Percentiles rank a stretch among this genome's conserved stretches.
Conservation (phyloP, 2,113 vertebrate species). For the Phyllostomus discolor region DNA sequence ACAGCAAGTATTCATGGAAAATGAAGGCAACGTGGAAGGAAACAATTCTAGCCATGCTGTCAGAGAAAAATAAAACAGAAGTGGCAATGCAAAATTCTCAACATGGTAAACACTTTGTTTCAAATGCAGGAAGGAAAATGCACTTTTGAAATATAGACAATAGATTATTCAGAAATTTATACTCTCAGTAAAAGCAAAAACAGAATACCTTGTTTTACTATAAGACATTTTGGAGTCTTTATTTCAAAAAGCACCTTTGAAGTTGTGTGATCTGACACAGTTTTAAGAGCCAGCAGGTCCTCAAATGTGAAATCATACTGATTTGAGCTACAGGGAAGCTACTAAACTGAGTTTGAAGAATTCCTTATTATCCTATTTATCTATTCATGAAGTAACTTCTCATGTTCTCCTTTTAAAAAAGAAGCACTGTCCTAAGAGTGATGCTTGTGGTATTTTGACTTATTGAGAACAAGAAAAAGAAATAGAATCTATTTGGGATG, state of each 20-base stretch:
- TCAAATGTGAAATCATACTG: not conserved
- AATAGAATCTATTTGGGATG: not conserved
- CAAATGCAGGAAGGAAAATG: not conserved
- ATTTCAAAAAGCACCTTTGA: slow-evolving; percentile 35
- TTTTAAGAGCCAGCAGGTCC: not conserved
- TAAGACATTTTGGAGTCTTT: slow-evolving; percentile 12
- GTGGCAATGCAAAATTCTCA: not conserved
- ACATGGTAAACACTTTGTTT: slow-evolving; percentile 22
- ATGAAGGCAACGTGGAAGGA: not conserved
- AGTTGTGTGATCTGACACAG: not conserved
- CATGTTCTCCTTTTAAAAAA: not conserved
- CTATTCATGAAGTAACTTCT: not conserved
- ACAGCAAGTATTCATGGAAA: not conserved
- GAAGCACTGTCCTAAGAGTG: not conserved
- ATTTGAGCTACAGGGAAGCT: not conserved
- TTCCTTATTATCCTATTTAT: slow-evolving; percentile 1
- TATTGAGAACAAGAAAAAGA: not conserved
- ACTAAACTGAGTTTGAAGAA: not conserved
- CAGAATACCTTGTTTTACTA: not conserved
- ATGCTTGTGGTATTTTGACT: not conserved
- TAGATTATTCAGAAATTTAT: not conserved
- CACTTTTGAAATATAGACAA: not conserved
- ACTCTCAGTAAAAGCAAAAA: not conserved
- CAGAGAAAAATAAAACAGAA: slow-evolving; percentile 31
- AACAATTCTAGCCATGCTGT: not conserved